Evolutionary conservation across 1,140 invertebrate species (phyloP).

Genomic region (Drosophila teissieri): DNA sequence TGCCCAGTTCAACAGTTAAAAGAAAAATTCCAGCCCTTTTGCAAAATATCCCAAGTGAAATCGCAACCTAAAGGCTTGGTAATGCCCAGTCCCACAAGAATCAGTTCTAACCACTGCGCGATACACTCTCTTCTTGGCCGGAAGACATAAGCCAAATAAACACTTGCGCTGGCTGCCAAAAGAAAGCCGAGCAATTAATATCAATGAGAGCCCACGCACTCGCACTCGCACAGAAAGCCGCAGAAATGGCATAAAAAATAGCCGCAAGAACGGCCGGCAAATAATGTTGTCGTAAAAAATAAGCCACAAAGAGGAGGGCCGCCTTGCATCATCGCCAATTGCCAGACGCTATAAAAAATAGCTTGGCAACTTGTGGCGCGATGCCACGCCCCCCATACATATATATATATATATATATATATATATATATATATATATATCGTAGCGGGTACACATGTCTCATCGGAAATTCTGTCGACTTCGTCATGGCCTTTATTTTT

Average conservation of each 20-base stretch:
- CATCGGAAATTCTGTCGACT: constrained; percentile 21
- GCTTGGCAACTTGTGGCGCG: constrained; percentile 42
- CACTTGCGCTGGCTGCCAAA: constrained; percentile 43
- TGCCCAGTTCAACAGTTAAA: no score
- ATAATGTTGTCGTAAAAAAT: constrained; percentile 45
- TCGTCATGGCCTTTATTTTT: constrained; percentile 48
- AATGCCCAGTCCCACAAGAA: not conserved
- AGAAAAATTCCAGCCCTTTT: no score
- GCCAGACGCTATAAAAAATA: constrained; percentile 48
- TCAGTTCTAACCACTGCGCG: not conserved
- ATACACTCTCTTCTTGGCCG: constrained; percentile 17
- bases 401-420: not conserved
- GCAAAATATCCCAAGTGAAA: not conserved
- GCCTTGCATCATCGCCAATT: constrained; percentile 47
- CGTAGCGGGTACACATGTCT: constrained; percentile 14
- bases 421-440: no score
- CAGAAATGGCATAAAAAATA: constrained; percentile 44
- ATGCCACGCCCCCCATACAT: constrained; percentile 25
- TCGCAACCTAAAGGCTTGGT: not conserved
- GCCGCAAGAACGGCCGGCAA: constrained; percentile 42
- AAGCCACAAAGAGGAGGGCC: constrained; percentile 29
- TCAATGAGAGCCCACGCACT: constrained; percentile 49
- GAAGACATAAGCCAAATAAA: constrained; percentile 45
- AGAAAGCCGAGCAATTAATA: constrained; percentile 41
- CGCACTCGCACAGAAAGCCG: constrained; percentile 17